Conservation (phyloP, 2,888 invertebrate genomes). For the Lasioglossum pauxillum region DNA sequence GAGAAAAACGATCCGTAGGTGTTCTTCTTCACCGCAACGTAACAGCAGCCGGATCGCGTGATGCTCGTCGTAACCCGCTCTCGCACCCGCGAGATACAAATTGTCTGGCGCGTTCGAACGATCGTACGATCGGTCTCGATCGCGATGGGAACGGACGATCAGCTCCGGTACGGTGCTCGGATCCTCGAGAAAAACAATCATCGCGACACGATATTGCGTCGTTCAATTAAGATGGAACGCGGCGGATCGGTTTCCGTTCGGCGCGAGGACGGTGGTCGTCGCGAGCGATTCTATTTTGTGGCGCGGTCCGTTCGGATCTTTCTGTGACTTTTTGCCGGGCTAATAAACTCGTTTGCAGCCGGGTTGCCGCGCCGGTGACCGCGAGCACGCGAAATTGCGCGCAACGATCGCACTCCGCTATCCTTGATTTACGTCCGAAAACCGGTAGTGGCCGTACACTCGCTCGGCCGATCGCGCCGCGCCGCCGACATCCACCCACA, state of each 20-base stretch:
- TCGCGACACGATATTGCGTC: conserved; percentile 32
- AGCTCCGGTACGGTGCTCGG: background rate
- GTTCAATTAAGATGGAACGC: conserved; percentile 52
- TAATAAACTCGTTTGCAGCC: conserved; percentile 65
- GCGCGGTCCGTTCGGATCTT: conserved; percentile 27
- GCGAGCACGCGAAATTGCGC: conserved; percentile 60
- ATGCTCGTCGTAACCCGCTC: conserved; percentile 15
- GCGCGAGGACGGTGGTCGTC: conserved; percentile 10
- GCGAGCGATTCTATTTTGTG: conserved; percentile 40
- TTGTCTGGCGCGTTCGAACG: conserved; percentile 24
- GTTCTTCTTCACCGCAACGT: conserved; percentile 9
- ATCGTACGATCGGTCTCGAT: conserved; percentile 34
- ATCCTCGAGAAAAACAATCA: conserved; percentile 12
- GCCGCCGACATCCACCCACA: conserved; percentile 28
- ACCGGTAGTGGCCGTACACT: conserved; percentile 66
- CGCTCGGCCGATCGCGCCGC: background rate
- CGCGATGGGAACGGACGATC: conserved; percentile 16
- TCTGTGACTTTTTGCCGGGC: conserved; percentile 46
- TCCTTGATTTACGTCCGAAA: conserved; percentile 70
- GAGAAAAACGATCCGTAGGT: background rate
- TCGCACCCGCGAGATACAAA: conserved; percentile 31
- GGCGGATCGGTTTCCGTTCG: conserved; percentile 40
- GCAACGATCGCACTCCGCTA: conserved; percentile 64
- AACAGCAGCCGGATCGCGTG: conserved; percentile 43
- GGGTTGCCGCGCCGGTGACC: conserved; percentile 8